Evolutionary conservation across 2,113 vertebrate genomes (phyloP), one percentile per base, ranked within the genome.

Genomic region (Fregata magnificens): DNA sequence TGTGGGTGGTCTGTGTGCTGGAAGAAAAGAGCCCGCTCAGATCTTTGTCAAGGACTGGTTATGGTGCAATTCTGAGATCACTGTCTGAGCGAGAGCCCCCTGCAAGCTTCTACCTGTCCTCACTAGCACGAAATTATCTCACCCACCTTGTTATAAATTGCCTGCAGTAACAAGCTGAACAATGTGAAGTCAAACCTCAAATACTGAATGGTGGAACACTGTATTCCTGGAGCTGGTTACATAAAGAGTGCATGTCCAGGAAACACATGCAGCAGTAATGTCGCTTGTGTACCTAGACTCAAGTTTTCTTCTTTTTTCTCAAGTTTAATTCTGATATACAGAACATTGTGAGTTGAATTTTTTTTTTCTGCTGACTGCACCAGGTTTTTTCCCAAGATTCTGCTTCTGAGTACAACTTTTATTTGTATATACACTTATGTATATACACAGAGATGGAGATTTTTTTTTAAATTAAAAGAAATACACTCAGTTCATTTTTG

Each of bases 21-120:
- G 44, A 84, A 77, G 82, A 81, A 86, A 83, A 58, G 66, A 67
- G n/a, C n/a, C 91, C 17, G 3, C 55, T 86, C 58, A 49, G 21
- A 72, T 50, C 66, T 44, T 71, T 8, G 2, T n/a, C 0, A 12
- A 74, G 56, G 58, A 34, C 69, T 76, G 42, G 40, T 80, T 84
- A 13, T 72, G 91, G 83, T 59, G 74, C 40, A 84, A 86, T 56
- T 73, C 65, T 88, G 96, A 97, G 90, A 94, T 96, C 89, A 29
- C 86, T 79, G 96, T 86, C 92, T 96, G 88, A 88, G 81, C 7
- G 1, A 94, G 77, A 96, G 86, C 82, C 49, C 86, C 82, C 74
- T 95, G 72, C 97, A 96, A 89, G 95, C 67, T 95, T 49, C 86
- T 97, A 4, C 96, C 42, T 96, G 97, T 71, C 49, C 92, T 93